A percentile compares a stretch with the other conserved stretches of the same genome.
phyloP scores from a whole-genome alignment of 2,888 invertebrate genomes.

The Steinernema carpocapsae region DNA sequence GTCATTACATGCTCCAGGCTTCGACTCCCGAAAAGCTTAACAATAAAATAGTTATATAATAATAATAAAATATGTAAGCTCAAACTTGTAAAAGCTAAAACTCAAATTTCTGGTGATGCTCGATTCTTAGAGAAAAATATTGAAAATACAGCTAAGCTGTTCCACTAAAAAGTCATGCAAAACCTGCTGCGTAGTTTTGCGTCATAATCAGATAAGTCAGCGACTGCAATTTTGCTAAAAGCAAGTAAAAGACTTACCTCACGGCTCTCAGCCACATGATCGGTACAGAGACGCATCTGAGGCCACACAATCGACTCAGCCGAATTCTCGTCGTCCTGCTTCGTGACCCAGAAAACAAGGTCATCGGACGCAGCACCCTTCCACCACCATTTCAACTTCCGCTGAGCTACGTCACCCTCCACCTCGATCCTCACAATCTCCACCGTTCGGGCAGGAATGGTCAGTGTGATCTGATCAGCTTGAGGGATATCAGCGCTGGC shows the following conservation, averaged over 20 bases:
- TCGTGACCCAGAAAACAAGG: constrained; percentile 43
- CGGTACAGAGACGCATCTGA: constrained; percentile 14
- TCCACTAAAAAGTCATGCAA: too few relatives aligned
- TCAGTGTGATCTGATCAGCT: neutral
- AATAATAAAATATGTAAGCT: too few relatives aligned
- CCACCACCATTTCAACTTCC: constrained; percentile 62
- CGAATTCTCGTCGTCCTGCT: constrained; percentile 57
- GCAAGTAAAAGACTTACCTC: neutral
- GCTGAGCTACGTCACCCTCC: constrained; percentile 44
- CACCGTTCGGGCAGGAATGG: neutral
- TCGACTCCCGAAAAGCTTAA: too few relatives aligned
- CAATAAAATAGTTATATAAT: too few relatives aligned
- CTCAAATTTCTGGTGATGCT: too few relatives aligned
- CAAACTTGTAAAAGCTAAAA: too few relatives aligned
- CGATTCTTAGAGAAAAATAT: too few relatives aligned
- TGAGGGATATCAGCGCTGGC: neutral
- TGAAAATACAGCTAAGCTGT: too few relatives aligned
- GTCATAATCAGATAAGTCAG: too few relatives aligned
- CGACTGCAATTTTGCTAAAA: neutral
- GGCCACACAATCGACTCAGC: constrained; percentile 36
- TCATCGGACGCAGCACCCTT: constrained; percentile 52
- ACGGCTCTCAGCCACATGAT: constrained; percentile 1
- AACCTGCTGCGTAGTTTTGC: too few relatives aligned
- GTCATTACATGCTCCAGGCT: too few relatives aligned
- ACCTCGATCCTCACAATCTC: constrained; percentile 24